Evolutionary conservation across 1,140 invertebrate species (phyloP).

Genomic region (Pantala flavescens): DNA sequence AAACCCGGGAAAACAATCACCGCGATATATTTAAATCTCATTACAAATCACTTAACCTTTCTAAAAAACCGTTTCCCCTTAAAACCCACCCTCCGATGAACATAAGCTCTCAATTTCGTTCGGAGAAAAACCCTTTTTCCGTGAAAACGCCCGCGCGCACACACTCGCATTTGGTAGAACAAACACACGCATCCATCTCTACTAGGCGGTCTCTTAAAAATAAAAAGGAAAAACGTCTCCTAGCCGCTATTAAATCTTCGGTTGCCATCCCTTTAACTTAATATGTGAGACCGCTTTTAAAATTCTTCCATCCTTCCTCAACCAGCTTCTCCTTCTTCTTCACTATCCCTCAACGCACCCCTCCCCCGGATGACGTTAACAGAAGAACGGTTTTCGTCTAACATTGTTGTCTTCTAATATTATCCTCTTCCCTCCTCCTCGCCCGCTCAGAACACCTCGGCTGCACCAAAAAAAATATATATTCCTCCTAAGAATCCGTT

Average conservation of each 20-base stretch:
- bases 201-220: background rate
- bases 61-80: background rate
- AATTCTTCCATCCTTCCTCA: background rate
- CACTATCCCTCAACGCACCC: background rate
- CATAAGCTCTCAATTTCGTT: too few species aligned
- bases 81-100: background rate
- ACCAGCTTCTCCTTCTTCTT: background rate
- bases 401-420: conserved; percentile 4
- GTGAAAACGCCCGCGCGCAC: background rate
- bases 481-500: background rate
- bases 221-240: background rate
- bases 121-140: background rate
- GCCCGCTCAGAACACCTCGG: background rate
- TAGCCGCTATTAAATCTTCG: background rate
- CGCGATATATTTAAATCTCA: background rate
- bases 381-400: background rate
- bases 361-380: background rate
- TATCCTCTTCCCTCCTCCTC: background rate
- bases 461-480: background rate
- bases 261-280: background rate
- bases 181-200: background rate
- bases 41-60: conserved; percentile 8
- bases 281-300: conserved; percentile 1
- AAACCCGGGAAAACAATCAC: background rate
- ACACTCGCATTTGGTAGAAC: background rate